A percentile compares a stretch with the other conserved stretches of the same genome.
Conservation (phyloP, 2,113 vertebrate genomes). For the Oreochromis niloticus region DNA sequence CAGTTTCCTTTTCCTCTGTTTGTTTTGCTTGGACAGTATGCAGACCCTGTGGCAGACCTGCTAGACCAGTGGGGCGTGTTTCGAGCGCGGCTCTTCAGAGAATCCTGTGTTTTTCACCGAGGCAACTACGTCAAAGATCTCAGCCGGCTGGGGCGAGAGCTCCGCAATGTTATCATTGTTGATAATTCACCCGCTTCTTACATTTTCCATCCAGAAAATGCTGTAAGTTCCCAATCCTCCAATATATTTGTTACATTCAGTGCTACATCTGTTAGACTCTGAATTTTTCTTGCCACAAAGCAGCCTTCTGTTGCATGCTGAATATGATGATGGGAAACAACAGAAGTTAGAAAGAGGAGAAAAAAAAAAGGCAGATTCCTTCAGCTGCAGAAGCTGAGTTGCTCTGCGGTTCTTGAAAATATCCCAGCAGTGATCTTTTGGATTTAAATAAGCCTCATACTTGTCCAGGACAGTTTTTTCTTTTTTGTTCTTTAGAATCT, state of each 20-base stretch:
- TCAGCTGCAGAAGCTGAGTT: neutral
- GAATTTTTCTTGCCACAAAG: neutral
- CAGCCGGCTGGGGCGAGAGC: slow-evolving; percentile 92
- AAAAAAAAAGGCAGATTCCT: accelerated
- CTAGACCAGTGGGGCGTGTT: slow-evolving; percentile 98
- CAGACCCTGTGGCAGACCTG: slow-evolving; percentile 96
- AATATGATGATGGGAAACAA: neutral
- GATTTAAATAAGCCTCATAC: neutral
- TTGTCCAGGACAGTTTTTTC: neutral
- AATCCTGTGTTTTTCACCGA: slow-evolving; percentile 97
- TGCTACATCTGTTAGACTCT: neutral
- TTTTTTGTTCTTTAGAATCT: neutral
- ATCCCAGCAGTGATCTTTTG: neutral
- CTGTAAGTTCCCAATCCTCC: slow-evolving; percentile 77
- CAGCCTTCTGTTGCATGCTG: neutral
- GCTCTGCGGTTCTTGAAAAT: neutral
- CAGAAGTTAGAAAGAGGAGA: neutral
- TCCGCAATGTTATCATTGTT: slow-evolving; percentile 93
- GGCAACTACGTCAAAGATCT: slow-evolving; percentile 99
- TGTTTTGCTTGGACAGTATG: slow-evolving; percentile 76
- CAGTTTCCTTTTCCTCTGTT: neutral
- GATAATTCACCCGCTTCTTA: slow-evolving; percentile 99
- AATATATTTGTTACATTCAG: neutral
- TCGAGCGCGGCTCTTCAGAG: slow-evolving; percentile 91
- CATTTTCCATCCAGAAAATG: slow-evolving; percentile 99